phyloP scores from a whole-genome alignment of 2,113 vertebrate species.

The Cercocebus atys region DNA sequence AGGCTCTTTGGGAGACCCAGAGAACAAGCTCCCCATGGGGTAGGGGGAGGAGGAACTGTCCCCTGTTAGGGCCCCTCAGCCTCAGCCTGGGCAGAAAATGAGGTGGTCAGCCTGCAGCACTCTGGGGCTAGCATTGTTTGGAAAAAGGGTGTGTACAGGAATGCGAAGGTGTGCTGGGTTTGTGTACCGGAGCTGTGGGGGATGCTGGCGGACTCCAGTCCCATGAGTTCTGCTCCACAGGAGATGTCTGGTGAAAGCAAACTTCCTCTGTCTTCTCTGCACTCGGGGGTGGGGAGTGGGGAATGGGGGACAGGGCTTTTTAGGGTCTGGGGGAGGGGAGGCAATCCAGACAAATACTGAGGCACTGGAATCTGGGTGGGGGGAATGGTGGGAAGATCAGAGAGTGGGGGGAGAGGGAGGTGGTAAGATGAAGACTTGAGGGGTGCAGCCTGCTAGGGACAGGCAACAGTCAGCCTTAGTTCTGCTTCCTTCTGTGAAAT shows the following conservation, averaged over 20 bases:
- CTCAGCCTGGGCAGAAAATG: not conserved
- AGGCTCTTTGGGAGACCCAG: not conserved
- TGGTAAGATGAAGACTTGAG: not conserved
- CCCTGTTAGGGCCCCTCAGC: not conserved
- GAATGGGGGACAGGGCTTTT: too few species aligned
- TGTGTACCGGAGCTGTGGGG: not conserved
- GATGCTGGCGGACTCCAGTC: too few species aligned
- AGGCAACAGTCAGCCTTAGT: not conserved
- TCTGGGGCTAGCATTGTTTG: slow-evolving; percentile 44
- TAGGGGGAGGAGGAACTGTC: not conserved
- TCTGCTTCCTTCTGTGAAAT: not conserved
- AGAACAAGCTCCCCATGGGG: not conserved
- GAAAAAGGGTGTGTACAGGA: slow-evolving; percentile 56
- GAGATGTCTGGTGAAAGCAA: not conserved
- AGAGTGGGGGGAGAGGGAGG: too few species aligned
- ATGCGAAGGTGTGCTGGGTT: not conserved
- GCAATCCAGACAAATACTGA: not conserved
- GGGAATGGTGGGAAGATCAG: not conserved
- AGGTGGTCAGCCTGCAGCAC: not conserved
- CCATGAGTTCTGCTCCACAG: not conserved
- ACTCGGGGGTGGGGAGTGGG: not conserved
- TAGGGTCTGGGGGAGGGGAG: not conserved
- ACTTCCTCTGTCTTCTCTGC: not conserved
- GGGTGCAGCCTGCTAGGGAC: not conserved
- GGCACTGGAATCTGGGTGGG: not conserved